phyloP scores from a whole-genome alignment of 1,140 invertebrate genomes.

The Schlechtendalia chinensis region DNA sequence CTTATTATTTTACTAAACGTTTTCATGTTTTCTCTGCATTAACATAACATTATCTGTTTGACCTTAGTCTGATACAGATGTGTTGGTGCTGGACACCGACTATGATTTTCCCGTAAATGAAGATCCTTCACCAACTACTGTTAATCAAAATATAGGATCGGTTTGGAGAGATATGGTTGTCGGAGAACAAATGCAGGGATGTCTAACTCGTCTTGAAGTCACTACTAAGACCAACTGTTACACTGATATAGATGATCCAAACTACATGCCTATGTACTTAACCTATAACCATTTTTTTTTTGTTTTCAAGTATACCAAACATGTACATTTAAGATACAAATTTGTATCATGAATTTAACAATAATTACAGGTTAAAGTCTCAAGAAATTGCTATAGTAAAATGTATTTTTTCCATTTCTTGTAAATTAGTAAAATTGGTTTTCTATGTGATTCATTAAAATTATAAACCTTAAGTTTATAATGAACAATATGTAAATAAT shows the following conservation, averaged over 20 bases:
- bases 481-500: too few relatives aligned
- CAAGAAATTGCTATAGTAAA: too few relatives aligned
- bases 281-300: neutral
- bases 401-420: too few relatives aligned
- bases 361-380: too few relatives aligned
- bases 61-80: constrained; percentile 1
- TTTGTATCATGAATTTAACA: too few relatives aligned
- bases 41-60: neutral
- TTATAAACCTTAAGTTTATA: too few relatives aligned
- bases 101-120: neutral
- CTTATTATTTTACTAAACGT: too few relatives aligned
- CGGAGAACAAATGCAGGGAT: constrained; percentile 18
- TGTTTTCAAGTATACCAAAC: neutral
- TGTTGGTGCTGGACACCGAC: constrained; percentile 12
- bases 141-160: constrained; percentile 3
- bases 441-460: too few relatives aligned
- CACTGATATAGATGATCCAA: constrained; percentile 38
- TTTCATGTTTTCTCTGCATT: neutral
- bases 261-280: constrained; percentile 21
- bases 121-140: neutral
- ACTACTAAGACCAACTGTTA: constrained; percentile 1
- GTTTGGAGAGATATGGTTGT: constrained; percentile 42
- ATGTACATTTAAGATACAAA: too few relatives aligned
- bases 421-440: too few relatives aligned
- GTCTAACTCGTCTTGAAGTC: constrained; percentile 29